phyloP scores from a whole-genome alignment of 1,140 invertebrate genomes.

The Ceratosolen solmsi region DNA sequence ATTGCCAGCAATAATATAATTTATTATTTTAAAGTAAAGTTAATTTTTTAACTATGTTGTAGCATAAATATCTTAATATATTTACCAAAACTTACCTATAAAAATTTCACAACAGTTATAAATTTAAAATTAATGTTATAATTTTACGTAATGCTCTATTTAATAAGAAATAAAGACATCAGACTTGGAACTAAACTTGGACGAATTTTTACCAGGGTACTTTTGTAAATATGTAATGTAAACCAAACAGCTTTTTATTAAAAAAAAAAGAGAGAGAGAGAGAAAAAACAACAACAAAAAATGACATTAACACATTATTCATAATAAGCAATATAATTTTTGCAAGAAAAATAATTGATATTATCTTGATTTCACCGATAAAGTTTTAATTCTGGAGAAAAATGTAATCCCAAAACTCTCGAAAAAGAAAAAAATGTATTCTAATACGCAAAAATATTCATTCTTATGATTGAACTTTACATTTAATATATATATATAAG shows the following conservation, averaged over 20 bases:
- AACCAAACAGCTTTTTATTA: conserved; percentile 24
- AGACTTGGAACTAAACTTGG: conserved; percentile 36
- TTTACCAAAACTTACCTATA: too few species aligned
- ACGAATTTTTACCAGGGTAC: conserved; percentile 51
- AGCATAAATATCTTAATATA: too few species aligned
- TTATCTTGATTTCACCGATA: too few species aligned
- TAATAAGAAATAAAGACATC: background rate
- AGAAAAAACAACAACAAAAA: too few species aligned
- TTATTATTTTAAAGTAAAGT: too few species aligned
- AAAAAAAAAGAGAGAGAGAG: conserved; percentile 32
- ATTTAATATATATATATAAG: conserved; percentile 30
- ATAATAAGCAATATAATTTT: conserved; percentile 43
- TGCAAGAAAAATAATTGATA: too few species aligned
- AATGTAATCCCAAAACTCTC: background rate
- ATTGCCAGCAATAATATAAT: too few species aligned
- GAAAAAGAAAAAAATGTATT: conserved; percentile 1
- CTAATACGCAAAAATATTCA: background rate
- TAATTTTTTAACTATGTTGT: too few species aligned
- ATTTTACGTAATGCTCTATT: too few species aligned
- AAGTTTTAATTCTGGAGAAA: conserved; percentile 15
- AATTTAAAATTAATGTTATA: too few species aligned
- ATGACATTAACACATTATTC: conserved; percentile 27
- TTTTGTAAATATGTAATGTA: conserved; percentile 49
- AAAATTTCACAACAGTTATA: too few species aligned
- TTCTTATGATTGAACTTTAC: too few species aligned